Evolutionary conservation across 2,797 vertebrate species (phyloP).

Genomic region (Delichon dasypus): DNA sequence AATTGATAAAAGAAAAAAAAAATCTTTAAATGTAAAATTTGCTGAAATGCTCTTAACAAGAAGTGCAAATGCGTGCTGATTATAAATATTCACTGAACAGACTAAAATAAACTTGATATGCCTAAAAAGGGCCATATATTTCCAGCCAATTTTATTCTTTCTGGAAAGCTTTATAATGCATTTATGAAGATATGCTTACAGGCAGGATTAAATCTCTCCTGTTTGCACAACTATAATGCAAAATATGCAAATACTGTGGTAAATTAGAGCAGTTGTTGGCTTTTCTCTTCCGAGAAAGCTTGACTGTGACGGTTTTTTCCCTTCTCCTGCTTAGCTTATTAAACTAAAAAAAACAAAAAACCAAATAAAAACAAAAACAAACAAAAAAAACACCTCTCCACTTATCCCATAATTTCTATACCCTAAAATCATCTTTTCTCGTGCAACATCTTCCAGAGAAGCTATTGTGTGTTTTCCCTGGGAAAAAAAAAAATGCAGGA

Average conservation of each 20-base stretch:
- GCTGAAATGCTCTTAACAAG: constrained; percentile 14
- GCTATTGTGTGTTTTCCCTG: not conserved
- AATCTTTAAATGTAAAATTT: constrained; percentile 17
- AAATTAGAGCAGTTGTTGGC: constrained; percentile 26
- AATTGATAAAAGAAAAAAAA: not conserved
- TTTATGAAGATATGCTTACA: constrained; percentile 54
- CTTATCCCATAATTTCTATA: not conserved
- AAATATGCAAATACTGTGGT: constrained; percentile 47
- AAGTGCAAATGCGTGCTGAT: constrained; percentile 6
- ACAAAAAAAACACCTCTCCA: too few species aligned
- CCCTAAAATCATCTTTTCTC: not conserved
- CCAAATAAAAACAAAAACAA: not conserved
- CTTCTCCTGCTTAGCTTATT: not conserved
- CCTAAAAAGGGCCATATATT: constrained; percentile 51
- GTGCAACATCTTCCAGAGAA: not conserved
- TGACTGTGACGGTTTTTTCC: not conserved
- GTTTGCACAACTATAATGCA: constrained; percentile 45
- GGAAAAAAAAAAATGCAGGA: not conserved
- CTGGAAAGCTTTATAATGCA: constrained; percentile 55
- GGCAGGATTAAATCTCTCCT: constrained; percentile 49
- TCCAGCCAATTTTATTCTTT: constrained; percentile 58
- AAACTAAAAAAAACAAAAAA: not conserved
- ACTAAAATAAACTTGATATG: constrained; percentile 58
- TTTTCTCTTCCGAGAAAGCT: not conserved
- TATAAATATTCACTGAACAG: constrained; percentile 38